Conservation (phyloP, 1,140 invertebrate species). For the Danaus melanippus region DNA sequence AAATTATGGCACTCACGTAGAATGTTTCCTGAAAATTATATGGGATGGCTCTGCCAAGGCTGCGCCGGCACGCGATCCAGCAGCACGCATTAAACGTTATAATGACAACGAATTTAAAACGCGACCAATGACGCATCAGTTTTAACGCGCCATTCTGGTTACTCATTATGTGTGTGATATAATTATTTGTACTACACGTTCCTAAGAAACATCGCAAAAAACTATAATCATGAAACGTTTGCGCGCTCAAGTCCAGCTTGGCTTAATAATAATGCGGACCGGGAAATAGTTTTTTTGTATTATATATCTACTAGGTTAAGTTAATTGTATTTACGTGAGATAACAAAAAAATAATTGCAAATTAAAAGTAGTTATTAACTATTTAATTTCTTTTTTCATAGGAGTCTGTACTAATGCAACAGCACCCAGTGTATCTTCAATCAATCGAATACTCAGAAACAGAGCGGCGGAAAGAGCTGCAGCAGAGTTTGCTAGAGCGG, state of each 20-base stretch:
- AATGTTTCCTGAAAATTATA: slow-evolving; percentile 71
- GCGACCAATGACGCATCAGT: slow-evolving; percentile 68
- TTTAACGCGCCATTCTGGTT: slow-evolving; percentile 53
- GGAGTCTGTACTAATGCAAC: slow-evolving; percentile 92
- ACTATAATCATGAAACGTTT: slow-evolving; percentile 33
- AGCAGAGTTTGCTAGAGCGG: slow-evolving; percentile 92
- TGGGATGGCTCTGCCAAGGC: slow-evolving; percentile 67
- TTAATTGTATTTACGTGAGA: too few species aligned
- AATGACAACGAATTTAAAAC: slow-evolving; percentile 54
- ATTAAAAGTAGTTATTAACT: too few species aligned
- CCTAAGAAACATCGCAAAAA: slow-evolving; percentile 35
- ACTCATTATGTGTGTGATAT: slow-evolving; percentile 45
- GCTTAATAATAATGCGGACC: slow-evolving; percentile 9
- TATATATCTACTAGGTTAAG: too few species aligned
- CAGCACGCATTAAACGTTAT: slow-evolving; percentile 62
- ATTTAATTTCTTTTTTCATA: slow-evolving; percentile 20
- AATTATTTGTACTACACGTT: slow-evolving; percentile 31
- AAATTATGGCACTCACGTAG: slow-evolving; percentile 66
- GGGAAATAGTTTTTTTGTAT: slow-evolving; percentile 4
- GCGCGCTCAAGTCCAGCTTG: slow-evolving; percentile 13
- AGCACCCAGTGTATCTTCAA: slow-evolving; percentile 92
- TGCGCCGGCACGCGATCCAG: slow-evolving; percentile 57
- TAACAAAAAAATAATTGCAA: background rate
- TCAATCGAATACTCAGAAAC: slow-evolving; percentile 92
- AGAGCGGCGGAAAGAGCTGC: slow-evolving; percentile 93